phyloP scores from a whole-genome alignment of 2,113 vertebrate genomes.

The Colaptes auratus region DNA sequence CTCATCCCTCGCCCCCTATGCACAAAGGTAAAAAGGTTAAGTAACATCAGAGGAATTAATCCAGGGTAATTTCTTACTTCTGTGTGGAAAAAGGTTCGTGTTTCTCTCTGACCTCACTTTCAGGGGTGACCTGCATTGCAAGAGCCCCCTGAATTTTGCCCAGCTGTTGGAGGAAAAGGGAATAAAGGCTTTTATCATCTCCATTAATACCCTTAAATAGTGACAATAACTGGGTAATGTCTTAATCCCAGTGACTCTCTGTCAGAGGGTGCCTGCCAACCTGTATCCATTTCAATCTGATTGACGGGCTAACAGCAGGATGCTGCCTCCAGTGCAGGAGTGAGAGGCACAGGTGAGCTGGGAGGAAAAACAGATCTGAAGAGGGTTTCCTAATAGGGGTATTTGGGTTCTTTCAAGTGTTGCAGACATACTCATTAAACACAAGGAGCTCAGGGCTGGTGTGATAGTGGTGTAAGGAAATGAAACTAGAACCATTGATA shows the following conservation, averaged over 20 bases:
- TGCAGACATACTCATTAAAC: conserved; percentile 53
- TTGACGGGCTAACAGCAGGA: conserved; percentile 62
- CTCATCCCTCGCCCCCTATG: neutral
- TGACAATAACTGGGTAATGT: conserved; percentile 37
- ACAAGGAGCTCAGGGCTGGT: conserved; percentile 23
- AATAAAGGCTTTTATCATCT: neutral
- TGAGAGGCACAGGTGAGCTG: conserved; percentile 55
- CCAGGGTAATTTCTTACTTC: neutral
- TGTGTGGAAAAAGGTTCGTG: neutral
- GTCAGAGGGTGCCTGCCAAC: conserved; percentile 43
- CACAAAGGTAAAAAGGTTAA: conserved; percentile 1
- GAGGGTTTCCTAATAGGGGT: conserved; percentile 38
- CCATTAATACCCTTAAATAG: conserved; percentile 27
- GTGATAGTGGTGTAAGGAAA: conserved; percentile 26
- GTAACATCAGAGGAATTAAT: neutral
- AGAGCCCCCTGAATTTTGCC: neutral
- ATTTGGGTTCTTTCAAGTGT: conserved; percentile 50
- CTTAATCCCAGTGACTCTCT: conserved; percentile 27
- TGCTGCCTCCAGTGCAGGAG: neutral
- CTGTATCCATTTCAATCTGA: conserved; percentile 8
- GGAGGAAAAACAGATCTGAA: conserved; percentile 38
- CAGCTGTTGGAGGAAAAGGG: neutral
- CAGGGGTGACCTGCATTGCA: neutral
- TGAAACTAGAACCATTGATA: conserved; percentile 54
- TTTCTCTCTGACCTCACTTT: neutral